These are phyloP conservation scores for Empidonax alnorum DNA, from an alignment of 2,113 vertebrate genomes.

Conservation along the genomic window DNA sequence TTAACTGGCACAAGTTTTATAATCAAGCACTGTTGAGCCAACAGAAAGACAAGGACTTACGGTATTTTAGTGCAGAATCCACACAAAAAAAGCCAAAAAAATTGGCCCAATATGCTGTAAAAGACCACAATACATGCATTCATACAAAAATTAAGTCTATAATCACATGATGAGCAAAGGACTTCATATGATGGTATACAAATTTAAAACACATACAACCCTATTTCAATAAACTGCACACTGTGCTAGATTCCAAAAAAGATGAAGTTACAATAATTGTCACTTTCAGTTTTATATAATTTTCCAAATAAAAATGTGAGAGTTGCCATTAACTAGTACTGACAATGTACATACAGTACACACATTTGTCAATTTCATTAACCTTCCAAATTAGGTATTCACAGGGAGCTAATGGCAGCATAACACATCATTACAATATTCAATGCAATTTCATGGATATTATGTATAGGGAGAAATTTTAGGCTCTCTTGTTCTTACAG, in stretches of 20 bases:
- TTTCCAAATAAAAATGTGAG: constrained; percentile 67
- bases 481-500: constrained; percentile 73
- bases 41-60: constrained; percentile 6
- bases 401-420: constrained; percentile 66
- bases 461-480: constrained; percentile 66
- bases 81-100: not conserved
- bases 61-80: not conserved
- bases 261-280: constrained; percentile 55
- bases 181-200: constrained; percentile 35
- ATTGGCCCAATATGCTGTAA: not conserved
- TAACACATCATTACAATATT: constrained; percentile 71
- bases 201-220: constrained; percentile 55
- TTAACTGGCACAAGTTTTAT: not conserved
- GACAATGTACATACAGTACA: constrained; percentile 40
- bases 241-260: constrained; percentile 44
- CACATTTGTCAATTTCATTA: constrained; percentile 75
- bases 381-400: constrained; percentile 76
- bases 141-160: constrained; percentile 35
- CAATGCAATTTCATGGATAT: constrained; percentile 72
- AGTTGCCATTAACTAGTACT: constrained; percentile 66
- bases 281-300: constrained; percentile 59
- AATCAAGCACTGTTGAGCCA: constrained; percentile 56
- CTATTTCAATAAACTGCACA: constrained; percentile 64
- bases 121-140: not conserved
- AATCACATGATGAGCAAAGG: constrained; percentile 29